Evolutionary conservation across 2,797 vertebrate genomes (phyloP).

Genomic region (Morus bassanus): DNA sequence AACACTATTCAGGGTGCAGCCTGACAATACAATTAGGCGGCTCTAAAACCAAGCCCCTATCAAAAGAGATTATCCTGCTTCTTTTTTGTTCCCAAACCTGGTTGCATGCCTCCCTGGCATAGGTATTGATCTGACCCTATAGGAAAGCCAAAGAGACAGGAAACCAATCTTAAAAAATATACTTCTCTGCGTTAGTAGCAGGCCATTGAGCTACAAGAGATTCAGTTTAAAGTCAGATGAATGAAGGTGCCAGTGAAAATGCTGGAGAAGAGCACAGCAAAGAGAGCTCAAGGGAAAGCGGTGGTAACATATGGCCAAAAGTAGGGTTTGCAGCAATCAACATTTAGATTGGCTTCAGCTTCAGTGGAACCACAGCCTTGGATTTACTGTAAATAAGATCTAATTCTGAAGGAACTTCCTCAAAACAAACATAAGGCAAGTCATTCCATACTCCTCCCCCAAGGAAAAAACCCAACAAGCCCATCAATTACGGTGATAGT

Average conservation of each 20-base stretch:
- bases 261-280: slow-evolving; percentile 57
- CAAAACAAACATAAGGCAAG: slow-evolving; percentile 67
- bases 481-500: slow-evolving; percentile 25
- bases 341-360: slow-evolving; percentile 70
- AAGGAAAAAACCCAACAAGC: background rate
- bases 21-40: background rate
- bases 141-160: background rate
- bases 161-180: background rate
- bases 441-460: slow-evolving; percentile 40
- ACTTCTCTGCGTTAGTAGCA: background rate
- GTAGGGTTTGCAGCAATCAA: slow-evolving; percentile 67
- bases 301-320: slow-evolving; percentile 69
- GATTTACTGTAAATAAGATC: slow-evolving; percentile 68
- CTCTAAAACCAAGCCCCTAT: background rate
- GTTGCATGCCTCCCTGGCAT: background rate
- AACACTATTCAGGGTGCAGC: background rate
- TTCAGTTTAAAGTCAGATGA: slow-evolving; percentile 36
- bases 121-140: background rate
- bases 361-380: slow-evolving; percentile 63
- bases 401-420: slow-evolving; percentile 63
- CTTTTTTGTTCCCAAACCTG: background rate
- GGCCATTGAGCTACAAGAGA: background rate
- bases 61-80: background rate
- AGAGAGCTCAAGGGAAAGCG: slow-evolving; percentile 60
- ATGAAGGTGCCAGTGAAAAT: slow-evolving; percentile 58